Base-by-base conservation (phyloP, 2,888 invertebrate species). In the Unio delphinus region DNA sequence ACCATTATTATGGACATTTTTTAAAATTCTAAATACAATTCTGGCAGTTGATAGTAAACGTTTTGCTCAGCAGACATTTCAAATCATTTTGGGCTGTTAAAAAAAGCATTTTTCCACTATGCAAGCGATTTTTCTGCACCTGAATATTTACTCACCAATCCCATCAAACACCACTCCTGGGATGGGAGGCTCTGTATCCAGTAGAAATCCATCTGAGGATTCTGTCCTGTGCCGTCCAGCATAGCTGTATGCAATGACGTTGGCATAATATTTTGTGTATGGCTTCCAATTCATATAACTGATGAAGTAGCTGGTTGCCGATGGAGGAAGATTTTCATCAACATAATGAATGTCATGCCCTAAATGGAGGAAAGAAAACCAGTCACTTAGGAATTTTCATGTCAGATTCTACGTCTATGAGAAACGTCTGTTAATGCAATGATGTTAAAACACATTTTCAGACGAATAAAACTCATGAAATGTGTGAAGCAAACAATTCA, bases 181-280 rank as follows among this genome's bases (percentile, higher is more conserved):
- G 5, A 55, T 58, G 5, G 80, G 78, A 34, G 75, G 74, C 23
- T 57, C 55, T 20, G 63, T 28, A 55, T 80, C 80, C 45, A 78
- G 55, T 20, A 73, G 57, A 57, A 73, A 76, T 17, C 78, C 80
- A 65, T 75, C 71, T 23, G 78, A 75, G 1, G 64, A 60, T 17
- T 65, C 68, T 5, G 73, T 69, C 1, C 69, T 71, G n/a, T 70
- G 72, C 18, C 72, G 68, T 15, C 73, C 78, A 30, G 76, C 74
- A 15, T 66, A 23, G 26, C 70, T 70, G 28, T 59, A 70, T 45
- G 73, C 75, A 34, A 72, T 69, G 1, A 75, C 73, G 8, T 70
- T 72, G 34, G 59, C 60, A 58, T 69, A 75, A 60, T 75, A 75
- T 26, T 54, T 62, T 1, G 72, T 75, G 30, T 70, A 64, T 57